phyloP scores from a whole-genome alignment of 2,888 invertebrate genomes.

The Pollenia labialis region DNA sequence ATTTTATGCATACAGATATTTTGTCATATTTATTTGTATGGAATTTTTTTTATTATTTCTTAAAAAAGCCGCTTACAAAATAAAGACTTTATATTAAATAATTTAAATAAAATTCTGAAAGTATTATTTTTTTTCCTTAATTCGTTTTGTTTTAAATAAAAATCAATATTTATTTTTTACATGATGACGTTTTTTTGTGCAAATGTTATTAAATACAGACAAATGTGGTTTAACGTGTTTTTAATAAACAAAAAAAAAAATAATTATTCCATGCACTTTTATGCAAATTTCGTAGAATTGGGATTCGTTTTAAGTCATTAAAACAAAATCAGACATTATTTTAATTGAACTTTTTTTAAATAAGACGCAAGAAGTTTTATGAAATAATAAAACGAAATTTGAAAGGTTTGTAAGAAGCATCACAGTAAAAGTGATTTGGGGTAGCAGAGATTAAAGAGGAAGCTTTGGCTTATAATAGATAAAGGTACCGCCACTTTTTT shows the following conservation, averaged over 20 bases:
- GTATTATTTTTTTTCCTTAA: background rate
- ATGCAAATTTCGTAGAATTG: conserved; percentile 24
- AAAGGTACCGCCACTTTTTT: no score
- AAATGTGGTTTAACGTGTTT: conserved; percentile 17
- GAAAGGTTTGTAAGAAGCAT: no score
- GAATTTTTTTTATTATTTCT: background rate
- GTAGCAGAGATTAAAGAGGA: no score
- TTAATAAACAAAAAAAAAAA: conserved; percentile 13
- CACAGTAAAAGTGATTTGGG: no score
- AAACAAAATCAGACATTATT: background rate
- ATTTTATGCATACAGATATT: no score
- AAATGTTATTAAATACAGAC: background rate
- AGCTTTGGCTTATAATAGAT: no score
- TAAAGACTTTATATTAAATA: no score
- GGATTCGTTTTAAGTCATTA: background rate
- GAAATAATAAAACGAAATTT: no score
- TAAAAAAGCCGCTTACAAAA: no score
- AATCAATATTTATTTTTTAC: background rate
- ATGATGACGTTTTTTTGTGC: background rate
- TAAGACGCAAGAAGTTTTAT: no score
- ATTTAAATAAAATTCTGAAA: no score
- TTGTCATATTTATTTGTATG: background rate
- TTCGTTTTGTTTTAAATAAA: background rate
- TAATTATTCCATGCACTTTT: background rate
- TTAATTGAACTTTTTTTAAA: no score